phyloP scores from a whole-genome alignment of 2,888 invertebrate genomes.

The Rhagonycha fulva region DNA sequence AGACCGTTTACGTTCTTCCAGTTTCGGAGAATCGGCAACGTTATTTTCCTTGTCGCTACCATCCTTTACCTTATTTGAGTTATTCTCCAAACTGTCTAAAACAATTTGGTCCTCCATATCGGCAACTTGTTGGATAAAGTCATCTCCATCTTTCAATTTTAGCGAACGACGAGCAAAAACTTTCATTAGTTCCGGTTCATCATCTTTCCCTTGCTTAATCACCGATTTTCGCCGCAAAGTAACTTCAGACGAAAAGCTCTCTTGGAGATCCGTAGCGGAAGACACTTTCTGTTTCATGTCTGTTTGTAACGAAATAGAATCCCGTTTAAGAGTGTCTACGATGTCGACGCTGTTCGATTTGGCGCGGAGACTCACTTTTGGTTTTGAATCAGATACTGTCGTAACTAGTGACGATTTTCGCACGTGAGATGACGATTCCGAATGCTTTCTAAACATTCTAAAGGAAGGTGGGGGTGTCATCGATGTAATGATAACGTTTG shows the following conservation, averaged over 20 bases:
- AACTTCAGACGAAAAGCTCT: slow-evolving; percentile 49
- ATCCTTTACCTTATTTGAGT: slow-evolving; percentile 63
- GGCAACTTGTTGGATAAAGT: slow-evolving; percentile 63
- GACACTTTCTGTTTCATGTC: slow-evolving; percentile 54
- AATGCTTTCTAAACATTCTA: slow-evolving; percentile 31
- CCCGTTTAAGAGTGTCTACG: slow-evolving; percentile 53
- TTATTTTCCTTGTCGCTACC: slow-evolving; percentile 79
- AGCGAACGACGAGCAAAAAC: slow-evolving; percentile 81
- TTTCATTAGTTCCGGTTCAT: slow-evolving; percentile 80
- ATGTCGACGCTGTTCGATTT: slow-evolving; percentile 62
- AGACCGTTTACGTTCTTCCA: slow-evolving; percentile 52
- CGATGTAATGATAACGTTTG: slow-evolving; percentile 35
- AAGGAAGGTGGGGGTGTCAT: slow-evolving; percentile 30
- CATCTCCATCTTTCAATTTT: slow-evolving; percentile 75
- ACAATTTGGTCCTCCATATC: slow-evolving; percentile 55
- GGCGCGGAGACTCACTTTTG: slow-evolving; percentile 59
- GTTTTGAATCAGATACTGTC: slow-evolving; percentile 34
- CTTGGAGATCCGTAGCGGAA: slow-evolving; percentile 52
- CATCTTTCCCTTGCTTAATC: slow-evolving; percentile 59
- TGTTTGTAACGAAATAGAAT: slow-evolving; percentile 38
- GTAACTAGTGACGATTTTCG: slow-evolving; percentile 32
- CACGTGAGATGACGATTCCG: slow-evolving; percentile 21
- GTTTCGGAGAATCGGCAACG: slow-evolving; percentile 52
- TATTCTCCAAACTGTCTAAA: slow-evolving; percentile 46
- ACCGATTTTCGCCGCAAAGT: slow-evolving; percentile 63